These are phyloP conservation scores for Zaprionus africanus DNA, from an alignment of 1,140 invertebrate genomes.

Conservation along the genomic window DNA sequence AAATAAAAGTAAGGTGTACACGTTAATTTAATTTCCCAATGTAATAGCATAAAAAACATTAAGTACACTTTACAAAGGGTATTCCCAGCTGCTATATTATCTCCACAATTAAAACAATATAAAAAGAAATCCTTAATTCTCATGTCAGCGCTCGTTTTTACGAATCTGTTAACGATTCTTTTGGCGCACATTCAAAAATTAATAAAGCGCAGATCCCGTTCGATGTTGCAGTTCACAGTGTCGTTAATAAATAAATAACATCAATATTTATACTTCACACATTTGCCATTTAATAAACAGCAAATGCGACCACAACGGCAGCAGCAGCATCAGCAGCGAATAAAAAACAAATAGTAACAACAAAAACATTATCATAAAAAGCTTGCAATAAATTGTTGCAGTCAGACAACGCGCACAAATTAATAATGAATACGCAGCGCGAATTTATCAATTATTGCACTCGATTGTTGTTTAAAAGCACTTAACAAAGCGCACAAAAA, in stretches of 20 bases:
- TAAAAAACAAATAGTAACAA: conserved; percentile 22
- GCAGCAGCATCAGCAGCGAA: conserved; percentile 17
- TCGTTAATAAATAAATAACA: conserved; percentile 67
- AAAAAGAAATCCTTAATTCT: background rate
- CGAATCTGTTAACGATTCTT: conserved; percentile 35
- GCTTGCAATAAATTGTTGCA: conserved; percentile 13
- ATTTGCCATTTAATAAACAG: conserved; percentile 55
- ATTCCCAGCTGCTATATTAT: background rate
- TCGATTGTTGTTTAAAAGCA: conserved; percentile 37
- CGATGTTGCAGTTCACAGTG: conserved; percentile 22
- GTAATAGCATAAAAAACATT: background rate
- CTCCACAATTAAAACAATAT: background rate
- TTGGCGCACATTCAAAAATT: conserved; percentile 31
- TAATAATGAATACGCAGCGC: conserved; percentile 33
- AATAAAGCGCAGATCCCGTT: conserved; percentile 45
- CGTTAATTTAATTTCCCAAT: background rate
- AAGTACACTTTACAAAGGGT: background rate
- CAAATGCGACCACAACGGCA: conserved; percentile 23
- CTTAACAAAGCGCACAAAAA: conserved; percentile 16
- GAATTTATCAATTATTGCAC: conserved; percentile 39
- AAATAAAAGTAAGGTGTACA: too few species aligned
- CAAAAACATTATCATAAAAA: background rate
- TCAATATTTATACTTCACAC: conserved; percentile 63
- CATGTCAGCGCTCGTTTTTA: conserved; percentile 14
- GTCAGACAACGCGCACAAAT: conserved; percentile 19